Base-by-base conservation (phyloP, 2,888 invertebrate genomes). In the Apotomis turbidana region DNA sequence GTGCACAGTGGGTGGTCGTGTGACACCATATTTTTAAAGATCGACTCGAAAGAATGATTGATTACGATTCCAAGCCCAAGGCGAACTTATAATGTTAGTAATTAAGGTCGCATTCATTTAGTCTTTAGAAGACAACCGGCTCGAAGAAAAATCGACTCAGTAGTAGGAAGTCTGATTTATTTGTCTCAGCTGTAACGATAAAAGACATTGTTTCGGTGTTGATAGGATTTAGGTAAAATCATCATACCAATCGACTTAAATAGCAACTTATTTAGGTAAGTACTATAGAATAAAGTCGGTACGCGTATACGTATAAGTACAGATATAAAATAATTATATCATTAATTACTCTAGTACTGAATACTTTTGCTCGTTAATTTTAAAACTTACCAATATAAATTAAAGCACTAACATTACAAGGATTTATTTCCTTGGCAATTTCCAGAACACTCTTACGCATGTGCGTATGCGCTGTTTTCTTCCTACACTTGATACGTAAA, bases 1-100 rank as follows among this genome's bases (percentile, higher is more conserved):
- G 63, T 41, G 41, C 64, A 54, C 55, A 5, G 59, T 41, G 68
- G 59, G 68, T 52, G 59, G 59, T 68, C 59, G 68, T 12, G 38
- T 60, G 66, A 66, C 66, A 36, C 15, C 15, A 15, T 66, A 66
- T 66, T 66, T 66, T 57, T 66, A 66, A 66, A 57, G 46, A 57
- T 64, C 55, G 6, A 27, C 46, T 57, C 9, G 66, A 66, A 66
- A 66, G 66, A 66, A 66, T 66, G 66, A 66, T 57, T 66, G 46
- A 66, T 66, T 66, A 46, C 66, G 15, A 63, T 38, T 49, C 49
- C 41, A 38, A 38, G 38, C 58, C 58, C 38, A 38, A 10, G n/a
- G 15, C 15, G 41, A 55, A 46, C 44, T 27, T 57, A 15, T 46
- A 66, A 44, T 57, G 27, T 27, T 9, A 49, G 44, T 66, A 66